Base-by-base conservation (phyloP, 2,797 vertebrate genomes). In the Lacerta bilineata region DNA sequence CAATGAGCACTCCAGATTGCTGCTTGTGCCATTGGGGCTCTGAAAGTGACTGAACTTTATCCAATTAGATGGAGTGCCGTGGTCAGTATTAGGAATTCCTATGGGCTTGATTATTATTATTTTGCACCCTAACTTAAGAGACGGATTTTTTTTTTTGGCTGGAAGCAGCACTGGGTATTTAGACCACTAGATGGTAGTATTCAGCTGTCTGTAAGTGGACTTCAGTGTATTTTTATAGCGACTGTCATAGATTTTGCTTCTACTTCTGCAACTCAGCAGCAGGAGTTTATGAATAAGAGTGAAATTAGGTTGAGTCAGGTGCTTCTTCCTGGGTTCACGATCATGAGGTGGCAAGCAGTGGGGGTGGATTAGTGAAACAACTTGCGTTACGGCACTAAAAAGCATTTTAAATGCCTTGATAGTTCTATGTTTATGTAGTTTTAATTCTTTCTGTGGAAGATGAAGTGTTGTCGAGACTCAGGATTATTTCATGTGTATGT, bases 111-210 rank as follows among this genome's bases (percentile, higher is more conserved):
- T 2, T 1, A 27, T 23, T 4, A 55, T 55, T 55, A 55, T 55
- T 55, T 15, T 68, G 3, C 61, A 5, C 9, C 3, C 39, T n/a
- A 1, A 25, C 27, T 27, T 69, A 33, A 71, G 72, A 84, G 23
- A 68, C 71, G 33, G 33, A 33, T 1, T 33, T 33, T 33, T 33
- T 33, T 72, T 84, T 61, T 36, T 71, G 50, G n/a, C 8, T 80
- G 46, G 69, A 72, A 50, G 74, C 0, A 39, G 29, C 7, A 0
- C 18, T 5, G n/a, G 27, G 6, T 18, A 75, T 59, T 0, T 0
- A 7, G 77, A 80, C 36, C 96, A 81, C 94, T 94, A 95, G 96
- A 87, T 96, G 95, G 96, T 92, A 94, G 89, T 91, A 50, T 89
- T 92, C 69, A 88, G 25, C 94, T 95, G 80, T 33, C 64, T 78